These are phyloP conservation scores for Neelides folsomi DNA, from an alignment of 2,888 invertebrate species.

Conservation along the genomic window DNA sequence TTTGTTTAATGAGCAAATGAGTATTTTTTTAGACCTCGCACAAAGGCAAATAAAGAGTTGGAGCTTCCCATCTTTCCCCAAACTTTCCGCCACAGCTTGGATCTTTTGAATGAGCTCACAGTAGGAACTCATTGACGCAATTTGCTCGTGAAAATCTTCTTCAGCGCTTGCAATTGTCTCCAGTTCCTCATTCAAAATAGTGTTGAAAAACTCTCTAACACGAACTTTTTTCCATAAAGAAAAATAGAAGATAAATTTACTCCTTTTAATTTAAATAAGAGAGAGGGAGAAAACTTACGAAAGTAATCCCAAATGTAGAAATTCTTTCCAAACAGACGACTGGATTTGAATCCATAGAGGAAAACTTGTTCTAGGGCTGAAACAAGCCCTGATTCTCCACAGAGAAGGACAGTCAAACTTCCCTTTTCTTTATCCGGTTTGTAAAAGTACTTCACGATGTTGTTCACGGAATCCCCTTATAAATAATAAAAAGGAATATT, in stretches of 20 bases:
- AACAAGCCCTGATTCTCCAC: slow-evolving; percentile 89
- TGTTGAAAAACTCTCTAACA: slow-evolving; percentile 67
- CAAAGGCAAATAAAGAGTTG: slow-evolving; percentile 83
- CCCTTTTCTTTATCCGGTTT: slow-evolving; percentile 60
- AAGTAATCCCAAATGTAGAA: slow-evolving; percentile 98
- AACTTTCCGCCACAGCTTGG: slow-evolving; percentile 62
- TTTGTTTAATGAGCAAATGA: no score
- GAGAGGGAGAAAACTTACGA: slow-evolving; percentile 45
- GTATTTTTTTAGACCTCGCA: slow-evolving; percentile 18
- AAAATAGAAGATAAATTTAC: not conserved
- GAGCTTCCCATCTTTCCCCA: slow-evolving; percentile 96
- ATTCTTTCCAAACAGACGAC: slow-evolving; percentile 81
- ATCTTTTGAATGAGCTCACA: slow-evolving; percentile 82
- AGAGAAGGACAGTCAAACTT: slow-evolving; percentile 69
- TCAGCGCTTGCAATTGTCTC: slow-evolving; percentile 18
- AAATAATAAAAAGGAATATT: slow-evolving; percentile 35
- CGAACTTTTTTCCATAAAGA: slow-evolving; percentile 44
- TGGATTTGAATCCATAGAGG: slow-evolving; percentile 85
- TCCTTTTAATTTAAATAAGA: not conserved
- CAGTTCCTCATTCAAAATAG: slow-evolving; percentile 47
- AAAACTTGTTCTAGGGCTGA: slow-evolving; percentile 88
- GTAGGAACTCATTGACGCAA: slow-evolving; percentile 72
- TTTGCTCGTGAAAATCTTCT: slow-evolving; percentile 38
- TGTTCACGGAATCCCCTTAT: slow-evolving; percentile 85
- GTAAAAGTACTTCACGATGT: slow-evolving; percentile 92